phyloP scores from a whole-genome alignment of 1,140 invertebrate genomes.

The Cherax quadricarinatus region DNA sequence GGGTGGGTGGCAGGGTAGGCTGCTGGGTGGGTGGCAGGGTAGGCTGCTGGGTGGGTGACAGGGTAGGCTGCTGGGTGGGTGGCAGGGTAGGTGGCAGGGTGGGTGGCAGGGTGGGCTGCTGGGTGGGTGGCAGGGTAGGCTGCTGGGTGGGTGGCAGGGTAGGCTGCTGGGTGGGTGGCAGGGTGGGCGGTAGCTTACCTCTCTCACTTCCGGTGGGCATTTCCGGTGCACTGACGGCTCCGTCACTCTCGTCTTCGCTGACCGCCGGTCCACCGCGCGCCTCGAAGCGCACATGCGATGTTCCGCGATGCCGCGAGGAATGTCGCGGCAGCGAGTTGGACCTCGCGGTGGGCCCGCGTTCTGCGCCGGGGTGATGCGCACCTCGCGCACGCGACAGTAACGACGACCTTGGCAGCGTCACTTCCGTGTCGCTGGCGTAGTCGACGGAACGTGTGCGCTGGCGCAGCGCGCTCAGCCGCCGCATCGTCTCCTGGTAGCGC shows the following conservation, averaged over 20 bases:
- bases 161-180: neutral
- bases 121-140: neutral
- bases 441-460: constrained; percentile 81
- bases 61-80: neutral
- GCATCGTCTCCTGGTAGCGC: constrained; percentile 73
- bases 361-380: constrained; percentile 72
- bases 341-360: constrained; percentile 71
- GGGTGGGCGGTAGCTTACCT: constrained; percentile 77
- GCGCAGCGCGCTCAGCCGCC: constrained; percentile 74
- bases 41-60: neutral
- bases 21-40: neutral
- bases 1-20: neutral
- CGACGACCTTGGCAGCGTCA: constrained; percentile 78
- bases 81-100: neutral
- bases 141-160: neutral
- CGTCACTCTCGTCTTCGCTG: constrained; percentile 85
- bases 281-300: constrained; percentile 77
- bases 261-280: constrained; percentile 77
- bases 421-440: constrained; percentile 96
- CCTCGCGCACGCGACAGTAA: constrained; percentile 73
- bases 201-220: constrained; percentile 81
- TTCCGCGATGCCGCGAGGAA: constrained; percentile 82
- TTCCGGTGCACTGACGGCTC: constrained; percentile 88
- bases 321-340: constrained; percentile 82
- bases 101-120: neutral